These are phyloP conservation scores for Cassiopea xamachana DNA, from an alignment of 30 jellyfish, hydroid and myxozoan species.

Conservation along the genomic window DNA sequence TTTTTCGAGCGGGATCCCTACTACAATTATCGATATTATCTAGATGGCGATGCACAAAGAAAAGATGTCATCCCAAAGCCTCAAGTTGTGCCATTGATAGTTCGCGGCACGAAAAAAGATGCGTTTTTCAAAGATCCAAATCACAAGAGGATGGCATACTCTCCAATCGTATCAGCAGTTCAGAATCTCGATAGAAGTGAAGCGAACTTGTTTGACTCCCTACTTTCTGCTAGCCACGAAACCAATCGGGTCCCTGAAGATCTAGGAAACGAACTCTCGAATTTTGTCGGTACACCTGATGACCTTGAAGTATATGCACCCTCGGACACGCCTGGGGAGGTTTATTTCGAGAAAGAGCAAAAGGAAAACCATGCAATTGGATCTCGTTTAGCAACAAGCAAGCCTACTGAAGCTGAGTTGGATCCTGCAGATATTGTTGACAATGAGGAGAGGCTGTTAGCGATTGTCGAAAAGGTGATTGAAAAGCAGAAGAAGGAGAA, in stretches of 20 bases:
- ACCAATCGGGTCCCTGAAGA: slow-evolving; percentile 31
- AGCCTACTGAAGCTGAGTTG: slow-evolving; percentile 25
- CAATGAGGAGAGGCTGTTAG: slow-evolving; percentile 55
- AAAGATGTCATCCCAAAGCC: slow-evolving; percentile 45
- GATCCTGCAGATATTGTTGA: slow-evolving; percentile 53
- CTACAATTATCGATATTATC: slow-evolving; percentile 28
- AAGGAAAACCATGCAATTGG: not conserved
- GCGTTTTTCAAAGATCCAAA: not conserved
- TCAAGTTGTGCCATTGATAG: slow-evolving; percentile 1
- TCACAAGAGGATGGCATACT: slow-evolving; percentile 38
- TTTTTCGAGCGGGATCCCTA: slow-evolving; percentile 11
- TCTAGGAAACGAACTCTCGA: slow-evolving; percentile 50
- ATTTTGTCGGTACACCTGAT: slow-evolving; percentile 44
- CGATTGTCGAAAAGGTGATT: slow-evolving; percentile 55
- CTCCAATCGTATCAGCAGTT: slow-evolving; percentile 69
- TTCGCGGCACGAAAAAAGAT: slow-evolving; percentile 36
- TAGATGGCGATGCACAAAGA: slow-evolving; percentile 5
- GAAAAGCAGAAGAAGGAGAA: slow-evolving; percentile 46
- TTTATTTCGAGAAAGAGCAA: slow-evolving; percentile 45
- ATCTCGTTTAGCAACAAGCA: slow-evolving; percentile 27
- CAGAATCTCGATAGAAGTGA: slow-evolving; percentile 63
- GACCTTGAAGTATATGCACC: slow-evolving; percentile 51
- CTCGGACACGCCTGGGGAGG: slow-evolving; percentile 31
- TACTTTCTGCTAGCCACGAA: slow-evolving; percentile 40
- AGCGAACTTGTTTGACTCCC: slow-evolving; percentile 53